These are phyloP conservation scores for Tympanuchus pallidicinctus DNA, from an alignment of 2,113 vertebrate species.

Conservation along the genomic window DNA sequence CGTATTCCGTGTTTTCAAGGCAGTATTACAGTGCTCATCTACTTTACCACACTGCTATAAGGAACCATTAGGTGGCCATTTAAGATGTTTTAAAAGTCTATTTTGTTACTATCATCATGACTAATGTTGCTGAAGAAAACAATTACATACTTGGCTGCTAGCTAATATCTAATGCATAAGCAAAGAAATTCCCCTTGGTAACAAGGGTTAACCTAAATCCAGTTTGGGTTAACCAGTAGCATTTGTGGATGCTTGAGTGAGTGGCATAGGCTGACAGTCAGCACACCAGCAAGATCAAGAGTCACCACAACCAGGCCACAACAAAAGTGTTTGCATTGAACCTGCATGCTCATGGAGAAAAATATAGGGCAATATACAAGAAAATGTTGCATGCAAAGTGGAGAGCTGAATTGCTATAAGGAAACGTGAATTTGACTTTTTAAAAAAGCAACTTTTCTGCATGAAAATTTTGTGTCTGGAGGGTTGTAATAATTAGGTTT, in stretches of 20 bases:
- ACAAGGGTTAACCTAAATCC: background rate
- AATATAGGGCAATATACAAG: background rate
- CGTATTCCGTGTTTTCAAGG: background rate
- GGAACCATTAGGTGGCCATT: background rate
- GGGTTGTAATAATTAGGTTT: slow-evolving; percentile 40
- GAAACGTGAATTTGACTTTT: background rate
- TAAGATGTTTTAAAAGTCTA: background rate
- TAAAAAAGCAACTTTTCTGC: background rate
- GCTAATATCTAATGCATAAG: background rate
- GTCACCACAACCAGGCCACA: background rate
- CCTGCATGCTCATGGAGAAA: background rate
- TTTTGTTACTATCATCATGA: background rate
- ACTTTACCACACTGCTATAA: background rate
- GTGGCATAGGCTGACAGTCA: background rate
- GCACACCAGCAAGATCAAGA: background rate
- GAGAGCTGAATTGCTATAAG: background rate
- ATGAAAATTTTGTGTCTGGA: background rate
- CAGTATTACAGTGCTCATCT: background rate
- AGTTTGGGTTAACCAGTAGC: background rate
- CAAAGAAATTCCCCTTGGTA: background rate
- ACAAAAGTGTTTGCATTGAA: background rate
- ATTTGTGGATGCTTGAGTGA: background rate
- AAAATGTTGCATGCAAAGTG: background rate
- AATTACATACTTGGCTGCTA: background rate
- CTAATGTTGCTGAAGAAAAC: background rate